Percentiles rank a stretch among this genome's conserved stretches.
Evolutionary conservation across 2,113 vertebrate species (phyloP).

Genomic region (Paralichthys olivaceus): DNA sequence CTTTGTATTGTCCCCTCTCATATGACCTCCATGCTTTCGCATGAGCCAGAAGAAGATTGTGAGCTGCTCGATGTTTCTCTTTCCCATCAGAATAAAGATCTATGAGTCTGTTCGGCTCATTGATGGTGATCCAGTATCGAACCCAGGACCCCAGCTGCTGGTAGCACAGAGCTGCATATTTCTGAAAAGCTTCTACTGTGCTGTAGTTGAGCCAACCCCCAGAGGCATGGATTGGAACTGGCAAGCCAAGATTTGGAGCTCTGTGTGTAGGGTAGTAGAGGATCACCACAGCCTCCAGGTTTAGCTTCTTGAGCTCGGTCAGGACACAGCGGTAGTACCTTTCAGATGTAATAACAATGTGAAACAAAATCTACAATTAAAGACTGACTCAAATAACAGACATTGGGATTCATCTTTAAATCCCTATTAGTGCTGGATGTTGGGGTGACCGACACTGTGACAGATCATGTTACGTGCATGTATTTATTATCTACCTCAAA

Average conservation of each 20-base stretch:
- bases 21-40: slow-evolving; percentile 89
- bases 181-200: slow-evolving; percentile 85
- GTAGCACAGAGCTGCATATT: slow-evolving; percentile 90
- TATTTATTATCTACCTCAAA: slow-evolving; percentile 76
- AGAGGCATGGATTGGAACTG: slow-evolving; percentile 76
- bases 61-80: slow-evolving; percentile 85
- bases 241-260: slow-evolving; percentile 85
- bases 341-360: slow-evolving; percentile 18
- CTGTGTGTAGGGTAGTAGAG: slow-evolving; percentile 89
- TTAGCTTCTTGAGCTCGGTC: slow-evolving; percentile 84
- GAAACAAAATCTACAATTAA: slow-evolving; percentile 1
- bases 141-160: slow-evolving; percentile 89
- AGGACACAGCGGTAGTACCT: slow-evolving; percentile 91
- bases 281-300: slow-evolving; percentile 85
- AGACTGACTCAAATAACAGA: background rate
- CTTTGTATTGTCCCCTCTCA: slow-evolving; percentile 72
- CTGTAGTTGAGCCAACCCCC: slow-evolving; percentile 91
- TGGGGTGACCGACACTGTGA: background rate
- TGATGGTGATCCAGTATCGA: slow-evolving; percentile 94
- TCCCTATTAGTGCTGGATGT: background rate
- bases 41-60: slow-evolving; percentile 90
- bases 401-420: background rate
- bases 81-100: slow-evolving; percentile 82
- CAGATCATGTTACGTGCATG: background rate
- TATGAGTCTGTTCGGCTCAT: slow-evolving; percentile 91